These are phyloP conservation scores for Diprion similis DNA, from an alignment of 1,140 invertebrate species.

Conservation along the genomic window DNA sequence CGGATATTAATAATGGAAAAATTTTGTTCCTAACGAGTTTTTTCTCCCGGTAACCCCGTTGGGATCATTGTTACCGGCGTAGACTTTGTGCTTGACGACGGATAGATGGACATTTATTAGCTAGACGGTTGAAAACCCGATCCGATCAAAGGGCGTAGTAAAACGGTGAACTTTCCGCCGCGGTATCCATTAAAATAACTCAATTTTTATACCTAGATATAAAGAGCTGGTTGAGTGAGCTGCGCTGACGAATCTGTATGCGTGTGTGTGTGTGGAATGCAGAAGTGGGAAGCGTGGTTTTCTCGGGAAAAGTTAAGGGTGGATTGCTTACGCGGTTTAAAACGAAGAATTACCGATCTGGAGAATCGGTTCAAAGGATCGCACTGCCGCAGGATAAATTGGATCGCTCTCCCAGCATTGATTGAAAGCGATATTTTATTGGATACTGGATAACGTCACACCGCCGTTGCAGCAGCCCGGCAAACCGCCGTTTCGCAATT, in stretches of 20 bases:
- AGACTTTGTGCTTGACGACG: neutral
- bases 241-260: neutral
- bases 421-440: constrained; percentile 8
- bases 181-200: neutral
- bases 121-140: neutral
- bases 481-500: too few relatives aligned
- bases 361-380: neutral
- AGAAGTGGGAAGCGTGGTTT: neutral
- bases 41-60: too few relatives aligned
- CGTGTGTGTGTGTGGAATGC: neutral
- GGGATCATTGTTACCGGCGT: neutral
- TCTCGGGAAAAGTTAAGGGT: neutral
- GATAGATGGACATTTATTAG: neutral
- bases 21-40: neutral
- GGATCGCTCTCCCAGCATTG: neutral
- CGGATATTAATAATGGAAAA: neutral
- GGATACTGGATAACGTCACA: constrained; percentile 4
- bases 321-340: too few relatives aligned
- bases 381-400: neutral
- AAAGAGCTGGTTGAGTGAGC: neutral
- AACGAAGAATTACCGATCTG: neutral
- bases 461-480: neutral
- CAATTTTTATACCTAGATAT: neutral
- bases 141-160: neutral
- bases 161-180: neutral